Evolutionary conservation across 2,888 invertebrate genomes (phyloP).

Genomic region (Dusona sp.): DNA sequence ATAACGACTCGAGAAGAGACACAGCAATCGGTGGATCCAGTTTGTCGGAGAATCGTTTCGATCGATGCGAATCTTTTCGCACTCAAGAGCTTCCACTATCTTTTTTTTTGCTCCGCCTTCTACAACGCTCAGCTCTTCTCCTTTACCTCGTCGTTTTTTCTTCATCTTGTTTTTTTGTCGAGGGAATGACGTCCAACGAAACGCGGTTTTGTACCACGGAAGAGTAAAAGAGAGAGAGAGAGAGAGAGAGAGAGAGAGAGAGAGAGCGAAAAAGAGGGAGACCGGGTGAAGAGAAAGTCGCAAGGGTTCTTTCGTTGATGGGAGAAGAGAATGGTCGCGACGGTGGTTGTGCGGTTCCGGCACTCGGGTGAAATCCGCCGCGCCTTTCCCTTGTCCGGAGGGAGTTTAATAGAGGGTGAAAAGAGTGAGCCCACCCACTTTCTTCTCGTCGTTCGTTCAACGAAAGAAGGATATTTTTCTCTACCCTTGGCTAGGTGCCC

Average conservation of each 20-base stretch:
- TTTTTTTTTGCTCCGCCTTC: constrained; percentile 33
- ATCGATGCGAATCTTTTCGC: constrained; percentile 56
- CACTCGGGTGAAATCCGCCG: constrained; percentile 72
- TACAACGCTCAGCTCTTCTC: constrained; percentile 37
- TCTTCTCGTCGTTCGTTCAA: constrained; percentile 64
- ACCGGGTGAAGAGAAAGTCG: constrained; percentile 72
- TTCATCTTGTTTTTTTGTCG: constrained; percentile 55
- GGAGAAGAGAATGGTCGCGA: constrained; percentile 49
- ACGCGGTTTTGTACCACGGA: constrained; percentile 77
- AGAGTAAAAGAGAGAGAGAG: constrained; percentile 59
- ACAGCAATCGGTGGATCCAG: constrained; percentile 39
- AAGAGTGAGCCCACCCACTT: constrained; percentile 78
- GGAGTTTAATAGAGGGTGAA: constrained; percentile 85
- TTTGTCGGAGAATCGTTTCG: constrained; percentile 42
- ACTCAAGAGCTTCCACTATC: constrained; percentile 46
- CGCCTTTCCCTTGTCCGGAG: constrained; percentile 87
- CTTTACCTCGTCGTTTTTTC: constrained; percentile 65
- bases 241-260: constrained; percentile 54
- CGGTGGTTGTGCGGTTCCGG: constrained; percentile 67
- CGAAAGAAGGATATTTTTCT: constrained; percentile 28
- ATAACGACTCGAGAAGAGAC: constrained; percentile 56
- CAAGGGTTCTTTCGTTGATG: constrained; percentile 66
- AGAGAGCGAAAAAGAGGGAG: not conserved
- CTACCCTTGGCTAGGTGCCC: constrained; percentile 57
- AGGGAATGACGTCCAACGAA: constrained; percentile 52